Conservation (phyloP, 2,888 invertebrate species). For the Philonicus albiceps region DNA sequence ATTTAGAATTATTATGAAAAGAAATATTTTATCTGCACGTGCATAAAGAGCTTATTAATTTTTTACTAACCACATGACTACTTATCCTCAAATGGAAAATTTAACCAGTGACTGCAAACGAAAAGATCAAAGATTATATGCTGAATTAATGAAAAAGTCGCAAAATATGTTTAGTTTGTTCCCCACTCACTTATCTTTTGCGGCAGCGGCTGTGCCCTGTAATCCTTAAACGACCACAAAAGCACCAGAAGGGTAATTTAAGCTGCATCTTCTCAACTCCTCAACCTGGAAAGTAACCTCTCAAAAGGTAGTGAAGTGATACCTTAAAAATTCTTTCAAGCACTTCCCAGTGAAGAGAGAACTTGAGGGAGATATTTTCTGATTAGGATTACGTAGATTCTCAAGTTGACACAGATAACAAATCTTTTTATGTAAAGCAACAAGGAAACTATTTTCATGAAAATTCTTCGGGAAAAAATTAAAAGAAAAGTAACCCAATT, state of each 20-base stretch:
- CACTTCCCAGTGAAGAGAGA: not conserved
- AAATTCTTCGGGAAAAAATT: not conserved
- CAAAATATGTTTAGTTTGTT: not conserved
- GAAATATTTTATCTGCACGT: not conserved
- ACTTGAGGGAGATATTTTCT: not conserved
- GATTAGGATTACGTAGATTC: not conserved
- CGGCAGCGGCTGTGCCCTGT: not conserved
- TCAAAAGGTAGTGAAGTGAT: not conserved
- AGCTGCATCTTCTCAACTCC: not conserved
- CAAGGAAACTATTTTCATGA: not conserved
- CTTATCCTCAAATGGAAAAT: not conserved
- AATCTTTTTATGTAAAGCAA: not conserved
- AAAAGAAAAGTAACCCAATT: not conserved
- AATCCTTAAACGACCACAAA: not conserved
- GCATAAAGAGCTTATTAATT: not conserved
- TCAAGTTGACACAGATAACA: not conserved
- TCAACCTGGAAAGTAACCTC: not conserved
- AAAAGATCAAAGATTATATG: not conserved
- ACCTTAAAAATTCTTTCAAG: not conserved
- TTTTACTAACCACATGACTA: not conserved
- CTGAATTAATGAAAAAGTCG: not conserved
- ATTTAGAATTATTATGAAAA: not conserved
- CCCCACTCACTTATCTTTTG: not conserved
- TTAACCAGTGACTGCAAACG: not conserved
- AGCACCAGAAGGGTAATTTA: not conserved